Conservation (phyloP, 2,113 vertebrate genomes). For the Orthochromis malagaraziensis region DNA sequence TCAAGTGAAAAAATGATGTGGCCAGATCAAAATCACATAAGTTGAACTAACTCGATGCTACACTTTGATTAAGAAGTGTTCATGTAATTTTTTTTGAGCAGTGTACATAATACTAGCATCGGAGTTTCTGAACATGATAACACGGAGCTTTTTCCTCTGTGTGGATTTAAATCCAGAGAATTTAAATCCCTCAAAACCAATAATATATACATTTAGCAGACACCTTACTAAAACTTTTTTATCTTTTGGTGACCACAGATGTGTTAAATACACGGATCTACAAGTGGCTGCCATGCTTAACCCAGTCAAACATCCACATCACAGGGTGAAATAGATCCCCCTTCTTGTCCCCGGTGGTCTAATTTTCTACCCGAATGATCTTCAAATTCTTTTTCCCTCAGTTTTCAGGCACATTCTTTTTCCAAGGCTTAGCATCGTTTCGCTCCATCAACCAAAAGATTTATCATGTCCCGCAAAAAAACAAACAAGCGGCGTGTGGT, state of each 20-base stretch:
- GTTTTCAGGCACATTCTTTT: background rate
- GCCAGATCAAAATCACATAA: background rate
- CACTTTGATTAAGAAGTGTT: background rate
- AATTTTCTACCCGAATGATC: constrained; percentile 36
- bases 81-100: background rate
- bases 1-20: background rate
- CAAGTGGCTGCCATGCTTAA: background rate
- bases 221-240: background rate
- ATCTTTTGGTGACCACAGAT: background rate
- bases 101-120: background rate
- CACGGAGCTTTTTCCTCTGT: background rate
- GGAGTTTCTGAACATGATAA: background rate
- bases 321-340: background rate
- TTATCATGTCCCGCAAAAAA: constrained; percentile 56
- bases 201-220: background rate
- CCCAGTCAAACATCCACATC: constrained; percentile 9
- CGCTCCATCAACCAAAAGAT: constrained; percentile 48
- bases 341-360: background rate
- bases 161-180: background rate
- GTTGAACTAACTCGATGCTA: background rate
- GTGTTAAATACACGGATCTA: background rate
- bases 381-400: constrained; percentile 19
- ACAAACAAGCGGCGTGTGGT: constrained; percentile 53
- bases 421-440: constrained; percentile 6
- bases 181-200: background rate